Conservation (phyloP, 2,888 invertebrate species). For the Homarus gammarus region DNA sequence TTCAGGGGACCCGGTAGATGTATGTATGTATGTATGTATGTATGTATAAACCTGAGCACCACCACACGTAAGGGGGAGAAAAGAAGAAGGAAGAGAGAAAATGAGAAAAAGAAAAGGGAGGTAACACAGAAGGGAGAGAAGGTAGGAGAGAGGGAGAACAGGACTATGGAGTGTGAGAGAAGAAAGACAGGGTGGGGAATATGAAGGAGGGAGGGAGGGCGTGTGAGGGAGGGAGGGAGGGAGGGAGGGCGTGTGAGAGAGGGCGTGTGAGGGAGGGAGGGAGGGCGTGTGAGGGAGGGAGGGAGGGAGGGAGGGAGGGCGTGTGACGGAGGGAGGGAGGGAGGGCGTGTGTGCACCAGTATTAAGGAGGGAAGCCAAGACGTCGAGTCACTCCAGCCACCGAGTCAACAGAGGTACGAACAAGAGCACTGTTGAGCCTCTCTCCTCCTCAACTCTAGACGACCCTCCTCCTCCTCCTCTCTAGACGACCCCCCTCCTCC, state of each 20-base stretch:
- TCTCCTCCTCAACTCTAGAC: not conserved
- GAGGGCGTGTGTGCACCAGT: not conserved
- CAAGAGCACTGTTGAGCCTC: not conserved
- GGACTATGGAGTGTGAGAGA: not conserved
- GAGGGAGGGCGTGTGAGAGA: too few species aligned
- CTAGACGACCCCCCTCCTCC: not conserved
- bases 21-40: conserved; percentile 20
- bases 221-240: not conserved
- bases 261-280: not conserved
- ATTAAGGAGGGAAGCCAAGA: not conserved
- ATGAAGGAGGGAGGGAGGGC: not conserved
- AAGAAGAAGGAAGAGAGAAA: not conserved
- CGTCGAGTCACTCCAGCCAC: not conserved
- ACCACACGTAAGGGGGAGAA: not conserved
- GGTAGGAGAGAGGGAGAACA: too few species aligned
- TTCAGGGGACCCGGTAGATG: too few species aligned
- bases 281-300: too few species aligned
- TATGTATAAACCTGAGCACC: not conserved
- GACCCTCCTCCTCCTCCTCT: not conserved
- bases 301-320: not conserved
- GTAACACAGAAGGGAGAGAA: not conserved
- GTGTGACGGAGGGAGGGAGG: not conserved
- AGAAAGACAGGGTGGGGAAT: too few species aligned
- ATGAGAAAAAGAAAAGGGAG: not conserved
- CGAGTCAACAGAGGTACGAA: not conserved